Base-by-base conservation (phyloP, 2,888 invertebrate species). In the Lycaena phlaeas region DNA sequence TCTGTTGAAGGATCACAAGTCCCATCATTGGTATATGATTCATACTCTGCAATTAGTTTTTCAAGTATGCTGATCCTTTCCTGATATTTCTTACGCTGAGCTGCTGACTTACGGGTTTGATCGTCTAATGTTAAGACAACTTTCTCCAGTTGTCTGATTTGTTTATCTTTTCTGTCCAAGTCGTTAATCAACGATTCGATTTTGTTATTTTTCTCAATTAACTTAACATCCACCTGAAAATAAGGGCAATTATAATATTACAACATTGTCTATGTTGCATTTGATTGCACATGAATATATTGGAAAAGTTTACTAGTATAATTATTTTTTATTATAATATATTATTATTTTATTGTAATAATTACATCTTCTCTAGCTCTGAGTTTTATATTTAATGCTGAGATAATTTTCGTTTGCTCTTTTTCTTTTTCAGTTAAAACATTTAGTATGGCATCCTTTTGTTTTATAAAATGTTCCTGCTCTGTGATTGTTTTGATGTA, bases 81-180 rank as follows among this genome's bases (percentile, higher is more conserved):
- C 44, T 66, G 63, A 48, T 73, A 68, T 53, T 62, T 71, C 48
- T 56, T 64, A 48, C 54, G 68, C 49, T 69, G 66, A 11, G 50
- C 38, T 42, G 52, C 57, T 4, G 57, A 49, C 58, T 72, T 69
- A 14, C 56, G 58, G 18, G 56, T 55, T 59, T 75, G 68, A 25
- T 76, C 71, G 63, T 84, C 75, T 50, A 82, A 56, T 4, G 73
- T 64, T 28, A 78, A 54, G 41, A 84, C 66, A 7, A 81, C 75
- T 57, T 73, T 74, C 43, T 84, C 78, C 42, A 82, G 50, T 52
- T 81, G 65, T 12, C 55, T 54, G 41, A 61, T 58, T 50, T 57
- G 59, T 37, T 54, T 43, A 43, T 64, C 59, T 38, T 55, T 49
- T 27, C 44, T 52, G 42, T 59, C 54, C 36, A 63, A 36, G 42